These are phyloP conservation scores for Brenthis hecate DNA, from an alignment of 2,888 invertebrate species.

Conservation along the genomic window DNA sequence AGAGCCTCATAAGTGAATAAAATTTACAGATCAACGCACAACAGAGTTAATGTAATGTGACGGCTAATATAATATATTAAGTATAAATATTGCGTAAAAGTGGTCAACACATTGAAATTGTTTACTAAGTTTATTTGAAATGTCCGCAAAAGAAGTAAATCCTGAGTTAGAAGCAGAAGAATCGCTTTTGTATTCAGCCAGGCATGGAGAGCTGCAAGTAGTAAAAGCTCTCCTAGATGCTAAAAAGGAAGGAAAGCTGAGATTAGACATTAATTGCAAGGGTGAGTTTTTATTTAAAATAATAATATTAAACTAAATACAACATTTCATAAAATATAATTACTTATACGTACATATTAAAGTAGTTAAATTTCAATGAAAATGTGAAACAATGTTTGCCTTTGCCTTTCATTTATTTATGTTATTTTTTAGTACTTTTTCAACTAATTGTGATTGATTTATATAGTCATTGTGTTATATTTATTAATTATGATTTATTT, in stretches of 20 bases:
- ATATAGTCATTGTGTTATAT: too few relatives aligned
- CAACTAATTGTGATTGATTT: too few relatives aligned
- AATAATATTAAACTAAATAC: too few relatives aligned
- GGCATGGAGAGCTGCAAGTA: conserved; percentile 83
- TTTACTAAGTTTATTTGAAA: conserved; percentile 37
- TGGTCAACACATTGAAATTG: conserved; percentile 9
- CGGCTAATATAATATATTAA: conserved; percentile 16
- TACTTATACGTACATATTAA: too few relatives aligned
- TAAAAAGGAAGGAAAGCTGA: conserved; percentile 73
- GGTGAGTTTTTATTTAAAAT: conserved; percentile 61
- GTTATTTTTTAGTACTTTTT: too few relatives aligned
- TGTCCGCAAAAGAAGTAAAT: conserved; percentile 57
- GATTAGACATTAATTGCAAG: conserved; percentile 85
- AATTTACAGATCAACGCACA: conserved; percentile 23
- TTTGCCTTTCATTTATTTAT: too few relatives aligned
- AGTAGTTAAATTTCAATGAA: too few relatives aligned
- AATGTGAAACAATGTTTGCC: too few relatives aligned
- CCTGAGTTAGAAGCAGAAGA: conserved; percentile 77
- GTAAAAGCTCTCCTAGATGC: conserved; percentile 80
- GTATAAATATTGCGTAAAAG: conserved; percentile 13
- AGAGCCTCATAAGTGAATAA: conserved; percentile 6
- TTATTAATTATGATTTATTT: too few relatives aligned
- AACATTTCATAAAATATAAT: too few relatives aligned
- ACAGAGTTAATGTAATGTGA: conserved; percentile 22
- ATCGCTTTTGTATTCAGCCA: conserved; percentile 82